A percentile compares a stretch with the other conserved stretches of the same genome.
Conservation (phyloP, 2,888 invertebrate species). For the Onthophagus sagittarius region DNA sequence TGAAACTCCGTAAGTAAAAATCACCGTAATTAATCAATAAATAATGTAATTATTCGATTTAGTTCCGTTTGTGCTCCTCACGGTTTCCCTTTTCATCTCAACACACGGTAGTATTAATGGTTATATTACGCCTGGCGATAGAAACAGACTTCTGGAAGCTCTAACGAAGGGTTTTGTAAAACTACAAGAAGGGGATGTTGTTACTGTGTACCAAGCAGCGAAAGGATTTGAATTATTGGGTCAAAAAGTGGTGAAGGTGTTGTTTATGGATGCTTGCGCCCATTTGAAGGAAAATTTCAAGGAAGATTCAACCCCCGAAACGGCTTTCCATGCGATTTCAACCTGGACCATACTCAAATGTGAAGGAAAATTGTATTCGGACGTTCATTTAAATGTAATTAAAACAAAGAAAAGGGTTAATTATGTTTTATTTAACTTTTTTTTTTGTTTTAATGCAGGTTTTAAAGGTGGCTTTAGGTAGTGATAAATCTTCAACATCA, state of each 20-base stretch:
- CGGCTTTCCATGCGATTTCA: conserved; percentile 36
- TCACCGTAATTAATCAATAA: conserved; percentile 5
- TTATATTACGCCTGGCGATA: conserved; percentile 41
- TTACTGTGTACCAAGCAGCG: conserved; percentile 67
- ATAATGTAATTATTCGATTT: conserved; percentile 2
- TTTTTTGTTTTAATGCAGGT: conserved; percentile 39
- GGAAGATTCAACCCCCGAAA: conserved; percentile 35
- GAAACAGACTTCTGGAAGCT: conserved; percentile 38
- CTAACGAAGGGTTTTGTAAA: conserved; percentile 37
- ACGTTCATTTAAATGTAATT: conserved; percentile 51
- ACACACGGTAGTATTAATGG: conserved; percentile 43
- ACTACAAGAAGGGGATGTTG: conserved; percentile 54
- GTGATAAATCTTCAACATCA: conserved; percentile 61
- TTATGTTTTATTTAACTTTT: conserved; percentile 1
- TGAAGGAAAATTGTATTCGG: conserved; percentile 37
- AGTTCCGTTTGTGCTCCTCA: conserved; percentile 16
- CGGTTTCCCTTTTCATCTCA: conserved; percentile 10
- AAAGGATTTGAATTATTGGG: conserved; percentile 68
- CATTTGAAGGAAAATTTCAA: conserved; percentile 39
- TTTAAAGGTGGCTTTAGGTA: conserved; percentile 59
- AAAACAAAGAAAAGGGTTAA: conserved; percentile 13
- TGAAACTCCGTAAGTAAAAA: conserved; percentile 23
- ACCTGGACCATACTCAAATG: conserved; percentile 40
- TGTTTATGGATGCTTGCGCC: conserved; percentile 51
- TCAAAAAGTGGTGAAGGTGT: conserved; percentile 54